A percentile compares a stretch with the other conserved stretches of the same genome.
Conservation (phyloP, 1,140 invertebrate species). For the Leptinotarsa undecemlineata region DNA sequence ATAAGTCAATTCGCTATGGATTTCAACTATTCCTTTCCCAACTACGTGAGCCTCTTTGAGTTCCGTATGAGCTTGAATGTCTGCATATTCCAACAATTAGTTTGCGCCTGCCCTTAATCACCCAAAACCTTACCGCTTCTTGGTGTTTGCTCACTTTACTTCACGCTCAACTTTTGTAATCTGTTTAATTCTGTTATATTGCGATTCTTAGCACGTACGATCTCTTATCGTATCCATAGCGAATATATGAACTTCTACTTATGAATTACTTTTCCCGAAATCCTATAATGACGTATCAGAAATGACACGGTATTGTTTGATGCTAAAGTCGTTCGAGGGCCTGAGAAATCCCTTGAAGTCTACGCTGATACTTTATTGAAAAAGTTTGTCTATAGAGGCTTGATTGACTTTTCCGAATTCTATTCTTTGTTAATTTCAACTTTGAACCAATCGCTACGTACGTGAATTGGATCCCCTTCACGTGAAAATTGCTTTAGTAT, state of each 20-base stretch:
- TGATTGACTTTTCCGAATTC: too few relatives aligned
- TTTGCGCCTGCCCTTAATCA: conserved; percentile 21
- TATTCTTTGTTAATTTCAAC: too few relatives aligned
- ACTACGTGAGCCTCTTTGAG: conserved; percentile 13
- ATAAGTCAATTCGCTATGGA: conserved; percentile 10
- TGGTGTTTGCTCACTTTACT: conserved; percentile 30
- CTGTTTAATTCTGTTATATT: conserved; percentile 27
- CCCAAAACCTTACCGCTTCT: conserved; percentile 27
- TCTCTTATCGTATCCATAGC: conserved; percentile 21
- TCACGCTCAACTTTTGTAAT: conserved; percentile 30
- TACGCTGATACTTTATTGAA: too few relatives aligned
- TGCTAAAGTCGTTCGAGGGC: too few relatives aligned
- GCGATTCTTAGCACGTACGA: conserved; percentile 28
- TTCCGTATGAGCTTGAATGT: conserved; percentile 10
- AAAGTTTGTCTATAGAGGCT: too few relatives aligned
- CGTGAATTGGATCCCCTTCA: too few relatives aligned
- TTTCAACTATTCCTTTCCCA: conserved; percentile 5
- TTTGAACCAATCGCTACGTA: too few relatives aligned
- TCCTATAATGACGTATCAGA: not conserved
- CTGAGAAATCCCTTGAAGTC: too few relatives aligned
- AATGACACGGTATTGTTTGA: too few relatives aligned
- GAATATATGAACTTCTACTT: conserved; percentile 30
- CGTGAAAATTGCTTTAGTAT: too few relatives aligned
- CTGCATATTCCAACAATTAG: conserved; percentile 28
- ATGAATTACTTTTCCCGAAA: conserved; percentile 22